phyloP scores from a whole-genome alignment of 2,113 vertebrate species.

The Fregetta grallaria region DNA sequence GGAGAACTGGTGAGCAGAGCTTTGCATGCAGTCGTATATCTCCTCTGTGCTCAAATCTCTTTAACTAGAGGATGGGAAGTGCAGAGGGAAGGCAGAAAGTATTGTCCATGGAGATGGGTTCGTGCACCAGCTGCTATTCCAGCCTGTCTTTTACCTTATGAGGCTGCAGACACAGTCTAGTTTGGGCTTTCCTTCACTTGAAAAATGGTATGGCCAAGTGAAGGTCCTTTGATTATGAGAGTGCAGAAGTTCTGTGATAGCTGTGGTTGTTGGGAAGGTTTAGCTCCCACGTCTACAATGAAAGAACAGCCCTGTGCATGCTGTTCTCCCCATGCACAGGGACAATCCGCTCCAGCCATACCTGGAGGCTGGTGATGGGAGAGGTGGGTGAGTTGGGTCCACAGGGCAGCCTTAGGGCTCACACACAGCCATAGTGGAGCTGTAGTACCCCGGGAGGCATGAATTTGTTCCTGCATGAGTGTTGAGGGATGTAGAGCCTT shows the following conservation, averaged over 20 bases:
- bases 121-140: neutral
- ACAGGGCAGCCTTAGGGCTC: neutral
- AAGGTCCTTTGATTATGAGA: neutral
- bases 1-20: neutral
- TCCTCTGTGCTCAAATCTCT: neutral
- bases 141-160: neutral
- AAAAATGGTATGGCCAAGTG: neutral
- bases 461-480: rapidly evolving
- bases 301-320: neutral
- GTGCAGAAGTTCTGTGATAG: neutral
- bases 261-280: neutral
- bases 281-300: rapidly evolving
- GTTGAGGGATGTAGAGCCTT: neutral
- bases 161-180: neutral
- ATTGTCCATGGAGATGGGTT: neutral
- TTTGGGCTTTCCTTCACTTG: neutral
- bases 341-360: neutral
- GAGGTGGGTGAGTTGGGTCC: neutral
- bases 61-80: neutral
- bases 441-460: neutral
- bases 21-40: neutral
- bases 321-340: neutral
- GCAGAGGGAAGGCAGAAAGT: neutral
- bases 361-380: neutral
- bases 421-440: neutral